Base-by-base conservation (phyloP, 92 coral and sea anemone species). In the Porites lobata region DNA sequence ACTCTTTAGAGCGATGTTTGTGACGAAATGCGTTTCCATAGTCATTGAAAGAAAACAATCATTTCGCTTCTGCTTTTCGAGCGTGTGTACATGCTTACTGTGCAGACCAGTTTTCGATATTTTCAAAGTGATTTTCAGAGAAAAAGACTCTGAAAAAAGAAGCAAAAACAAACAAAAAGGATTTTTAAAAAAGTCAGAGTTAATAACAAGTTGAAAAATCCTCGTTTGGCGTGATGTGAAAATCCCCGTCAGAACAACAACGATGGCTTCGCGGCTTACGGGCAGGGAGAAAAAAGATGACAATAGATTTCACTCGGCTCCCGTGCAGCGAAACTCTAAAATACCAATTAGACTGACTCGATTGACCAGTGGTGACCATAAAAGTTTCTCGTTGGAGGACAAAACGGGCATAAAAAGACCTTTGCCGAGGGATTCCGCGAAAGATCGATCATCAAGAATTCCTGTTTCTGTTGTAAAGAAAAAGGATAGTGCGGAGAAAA, bases 261-360 rank as follows among this genome's bases (percentile, higher is more conserved):
- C 71, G 32, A 78, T 78, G 71, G 69, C 67, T 26, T 79, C 73
- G 72, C n/a, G 12, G 51, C 69, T 51, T 80, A 5, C 74, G 50
- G 32, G 63, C 65, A 8, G 11, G 18, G 19, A 38, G 7, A 51
- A 8, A 3, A 50, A 15, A 14, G 24, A 50, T 15, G 21, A 50
- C 8, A 19, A 17, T 13, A 20, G 70, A 17, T 50, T 21, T 50
- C 85, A 15, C 21, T 22, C 8, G 69, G 29, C 74, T 51, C 15
- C 75, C 24, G 47, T 66, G 76, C 63, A 80, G 38, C 62, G 10
- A 29, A 66, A 21, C 24, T 80, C 85, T 21, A 65, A 63, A 53
- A 47, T 21, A 80, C 85, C 85, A 50, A 65, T 52, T 50, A 80
- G 21, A 50, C 7, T 78, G 56, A 24, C 71, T 78, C 56, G 74